Evolutionary conservation across 2,888 invertebrate genomes (phyloP).

Genomic region (Orchesellides sinensis): DNA sequence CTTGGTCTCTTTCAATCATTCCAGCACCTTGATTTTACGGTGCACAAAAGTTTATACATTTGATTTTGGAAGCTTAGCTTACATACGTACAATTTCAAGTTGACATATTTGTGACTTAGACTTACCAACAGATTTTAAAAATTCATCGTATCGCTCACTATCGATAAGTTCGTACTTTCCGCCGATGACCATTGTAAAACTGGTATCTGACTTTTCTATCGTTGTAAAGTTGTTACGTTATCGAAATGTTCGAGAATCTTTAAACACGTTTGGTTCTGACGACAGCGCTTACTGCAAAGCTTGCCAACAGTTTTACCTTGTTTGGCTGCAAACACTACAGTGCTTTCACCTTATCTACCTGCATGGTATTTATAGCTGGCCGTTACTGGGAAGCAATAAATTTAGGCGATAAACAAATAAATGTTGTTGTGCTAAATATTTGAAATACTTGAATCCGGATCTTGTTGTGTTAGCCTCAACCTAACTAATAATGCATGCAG

Average conservation of each 20-base stretch:
- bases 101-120: neutral
- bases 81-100: neutral
- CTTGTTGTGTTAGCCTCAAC: slow-evolving; percentile 7
- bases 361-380: neutral
- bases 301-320: neutral
- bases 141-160: slow-evolving; percentile 70
- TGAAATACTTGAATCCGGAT: slow-evolving; percentile 24
- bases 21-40: slow-evolving; percentile 60
- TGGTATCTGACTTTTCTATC: neutral
- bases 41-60: neutral
- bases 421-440: neutral
- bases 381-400: too few relatives aligned
- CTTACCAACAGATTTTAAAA: slow-evolving; percentile 73
- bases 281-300: neutral
- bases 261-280: too few relatives aligned
- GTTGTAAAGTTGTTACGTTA: neutral
- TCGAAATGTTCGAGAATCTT: too few relatives aligned
- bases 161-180: slow-evolving; percentile 70
- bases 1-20: slow-evolving; percentile 56
- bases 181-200: slow-evolving; percentile 57
- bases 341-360: neutral
- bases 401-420: too few relatives aligned
- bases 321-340: slow-evolving; percentile 33
- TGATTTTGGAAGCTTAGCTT: neutral
- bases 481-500: too few relatives aligned